A percentile compares a stretch with the other conserved stretches of the same genome.
phyloP scores from a whole-genome alignment of 2,113 vertebrate species.

The Festucalex cinctus region DNA sequence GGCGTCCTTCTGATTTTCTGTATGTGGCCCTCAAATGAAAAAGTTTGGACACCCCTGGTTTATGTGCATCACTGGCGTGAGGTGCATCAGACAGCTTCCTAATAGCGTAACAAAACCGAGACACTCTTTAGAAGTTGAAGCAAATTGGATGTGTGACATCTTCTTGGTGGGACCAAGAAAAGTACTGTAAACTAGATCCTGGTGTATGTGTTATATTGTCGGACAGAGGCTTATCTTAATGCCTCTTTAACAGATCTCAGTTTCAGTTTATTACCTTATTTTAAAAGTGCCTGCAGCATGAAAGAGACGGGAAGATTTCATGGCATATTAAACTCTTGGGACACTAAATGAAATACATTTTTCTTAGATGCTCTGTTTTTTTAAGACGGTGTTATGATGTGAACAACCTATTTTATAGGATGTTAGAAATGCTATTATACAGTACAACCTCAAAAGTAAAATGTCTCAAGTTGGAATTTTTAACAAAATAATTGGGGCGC shows the following conservation, averaged over 20 bases:
- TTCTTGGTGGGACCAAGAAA: constrained; percentile 2
- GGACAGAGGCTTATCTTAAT: constrained; percentile 14
- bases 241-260: background rate
- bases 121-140: background rate
- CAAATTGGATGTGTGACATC: background rate
- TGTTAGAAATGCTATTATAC: background rate
- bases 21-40: too few species aligned
- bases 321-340: background rate
- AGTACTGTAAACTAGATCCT: constrained; percentile 7
- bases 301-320: background rate
- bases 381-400: background rate
- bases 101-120: background rate
- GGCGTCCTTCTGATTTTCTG: too few species aligned
- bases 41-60: too few species aligned
- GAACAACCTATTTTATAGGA: background rate
- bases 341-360: constrained; percentile 1
- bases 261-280: constrained; percentile 3
- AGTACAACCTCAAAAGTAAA: background rate
- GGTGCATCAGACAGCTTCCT: background rate
- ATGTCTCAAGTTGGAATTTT: background rate
- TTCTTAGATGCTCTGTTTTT: background rate
- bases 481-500: background rate
- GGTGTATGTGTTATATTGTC: constrained; percentile 31
- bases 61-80: background rate
- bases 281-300: constrained; percentile 10